Evolutionary conservation across 2,113 vertebrate species (phyloP), one percentile per base, ranked within the genome.

Genomic region (Cyprinodon brontotheroides): DNA sequence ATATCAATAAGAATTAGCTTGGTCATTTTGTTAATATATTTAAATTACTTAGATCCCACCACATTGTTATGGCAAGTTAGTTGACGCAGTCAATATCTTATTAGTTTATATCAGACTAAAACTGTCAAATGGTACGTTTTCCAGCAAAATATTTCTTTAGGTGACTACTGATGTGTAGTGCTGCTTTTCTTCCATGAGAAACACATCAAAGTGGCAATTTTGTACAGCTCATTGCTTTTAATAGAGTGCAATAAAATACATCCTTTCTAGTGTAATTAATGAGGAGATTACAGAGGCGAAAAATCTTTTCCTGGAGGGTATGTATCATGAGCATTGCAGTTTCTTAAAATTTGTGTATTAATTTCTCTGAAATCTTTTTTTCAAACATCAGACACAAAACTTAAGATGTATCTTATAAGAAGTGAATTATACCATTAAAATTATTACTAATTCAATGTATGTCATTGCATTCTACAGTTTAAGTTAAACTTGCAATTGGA

Each of bases 171-270:
- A 29, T 70, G 68, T 57, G 50, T 20, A 81, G 63, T 74, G 73
- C 77, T 50, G 67, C 78, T 67, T 12, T 76, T 79, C 61, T 72
- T 79, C 62, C 66, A 75, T 45, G 80, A 71, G 39, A 80, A 76
- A 86, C 1, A 61, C 77, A 85, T 85, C 79, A 86, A 85, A 80
- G 77, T 78, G 45, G 70, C 72, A 86, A 74, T 89, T 86, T 84
- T 73, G 81, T 74, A 71, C 71, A 86, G 84, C 82, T 89, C 80
- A 84, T 85, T 89, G 85, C 85, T 77, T 89, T 91, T 90, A 89
- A 87, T 84, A 74, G 75, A 66, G 61, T 72, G 68, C 82, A 84
- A 65, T 89, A 90, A 90, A 90, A 82, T 75, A 85, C 40, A 59
- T 82, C 78, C 72, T 84, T 88, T 84, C 60, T 66, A 45, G 29